Conservation (phyloP, 2,888 invertebrate genomes). For the Monopis laevigella region DNA sequence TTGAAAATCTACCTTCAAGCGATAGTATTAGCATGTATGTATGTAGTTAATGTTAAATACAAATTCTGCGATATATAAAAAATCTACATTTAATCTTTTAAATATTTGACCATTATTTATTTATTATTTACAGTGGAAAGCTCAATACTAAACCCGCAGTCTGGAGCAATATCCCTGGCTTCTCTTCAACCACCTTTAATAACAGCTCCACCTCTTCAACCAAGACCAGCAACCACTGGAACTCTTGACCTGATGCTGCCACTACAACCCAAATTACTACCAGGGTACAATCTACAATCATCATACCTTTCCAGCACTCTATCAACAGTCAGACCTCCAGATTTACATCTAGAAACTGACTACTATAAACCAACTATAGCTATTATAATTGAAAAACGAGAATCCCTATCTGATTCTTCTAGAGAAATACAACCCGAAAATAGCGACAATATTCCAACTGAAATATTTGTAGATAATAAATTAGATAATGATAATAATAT, state of each 20-base stretch:
- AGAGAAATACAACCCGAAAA: no score
- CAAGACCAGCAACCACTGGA: conserved; percentile 75
- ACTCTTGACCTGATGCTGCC: conserved; percentile 75
- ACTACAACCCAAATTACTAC: conserved; percentile 75
- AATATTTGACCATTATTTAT: no score
- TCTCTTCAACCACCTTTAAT: conserved; percentile 61
- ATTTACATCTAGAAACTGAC: conserved; percentile 30
- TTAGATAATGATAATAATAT: conserved; percentile 34
- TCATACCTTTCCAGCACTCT: conserved; percentile 59
- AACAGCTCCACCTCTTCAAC: conserved; percentile 71
- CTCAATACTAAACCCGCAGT: conserved; percentile 55
- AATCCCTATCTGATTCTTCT: conserved; percentile 27
- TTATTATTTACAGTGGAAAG: conserved; percentile 62
- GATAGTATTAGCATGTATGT: no score
- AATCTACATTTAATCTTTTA: no score
- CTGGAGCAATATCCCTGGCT: conserved; percentile 57
- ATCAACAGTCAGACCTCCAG: conserved; percentile 58
- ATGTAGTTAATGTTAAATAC: no score
- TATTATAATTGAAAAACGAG: conserved; percentile 44
- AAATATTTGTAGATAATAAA: neutral
- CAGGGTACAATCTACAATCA: conserved; percentile 61
- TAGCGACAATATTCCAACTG: neutral
- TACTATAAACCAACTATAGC: conserved; percentile 41
- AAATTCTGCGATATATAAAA: no score
- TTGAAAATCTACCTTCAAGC: no score